A percentile compares a stretch with the other conserved stretches of the same genome.
Evolutionary conservation across 1,140 invertebrate genomes (phyloP).

Genomic region (Leptopilina boulardi): DNA sequence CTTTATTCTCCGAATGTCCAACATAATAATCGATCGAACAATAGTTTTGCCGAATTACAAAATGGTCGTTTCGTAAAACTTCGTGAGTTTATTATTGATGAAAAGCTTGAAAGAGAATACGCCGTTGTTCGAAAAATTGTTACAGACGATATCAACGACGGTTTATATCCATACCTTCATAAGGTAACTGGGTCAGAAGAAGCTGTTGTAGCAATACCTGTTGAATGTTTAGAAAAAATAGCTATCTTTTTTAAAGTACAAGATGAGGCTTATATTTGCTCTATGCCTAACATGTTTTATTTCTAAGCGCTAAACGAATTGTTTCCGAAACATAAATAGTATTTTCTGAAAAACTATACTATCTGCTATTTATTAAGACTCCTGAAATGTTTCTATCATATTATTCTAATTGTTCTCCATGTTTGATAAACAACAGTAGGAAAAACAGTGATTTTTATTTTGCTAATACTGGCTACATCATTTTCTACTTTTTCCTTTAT

Average conservation of each 20-base stretch:
- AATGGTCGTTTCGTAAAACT: slow-evolving; percentile 12
- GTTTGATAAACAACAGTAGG: too few relatives aligned
- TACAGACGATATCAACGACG: background rate
- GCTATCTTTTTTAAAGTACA: background rate
- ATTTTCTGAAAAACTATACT: too few relatives aligned
- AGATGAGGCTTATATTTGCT: background rate
- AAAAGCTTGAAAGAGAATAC: background rate
- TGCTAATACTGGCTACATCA: too few relatives aligned
- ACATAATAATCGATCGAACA: slow-evolving; percentile 22
- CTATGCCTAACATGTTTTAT: background rate
- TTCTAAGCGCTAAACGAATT: background rate
- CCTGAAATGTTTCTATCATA: too few relatives aligned
- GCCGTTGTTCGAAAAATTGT: background rate
- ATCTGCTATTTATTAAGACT: too few relatives aligned
- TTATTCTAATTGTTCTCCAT: too few relatives aligned
- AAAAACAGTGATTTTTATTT: too few relatives aligned
- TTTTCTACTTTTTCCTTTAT: too few relatives aligned
- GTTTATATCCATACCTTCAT: too few relatives aligned
- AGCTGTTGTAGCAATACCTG: background rate
- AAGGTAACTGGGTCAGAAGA: too few relatives aligned
- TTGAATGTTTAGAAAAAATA: background rate
- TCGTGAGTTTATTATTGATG: slow-evolving; percentile 32
- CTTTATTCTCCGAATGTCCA: background rate
- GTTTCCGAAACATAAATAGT: too few relatives aligned
- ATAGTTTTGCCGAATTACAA: slow-evolving; percentile 22